These are phyloP conservation scores for Podarcis raffonei DNA, from an alignment of 2,113 vertebrate genomes.

Conservation along the genomic window DNA sequence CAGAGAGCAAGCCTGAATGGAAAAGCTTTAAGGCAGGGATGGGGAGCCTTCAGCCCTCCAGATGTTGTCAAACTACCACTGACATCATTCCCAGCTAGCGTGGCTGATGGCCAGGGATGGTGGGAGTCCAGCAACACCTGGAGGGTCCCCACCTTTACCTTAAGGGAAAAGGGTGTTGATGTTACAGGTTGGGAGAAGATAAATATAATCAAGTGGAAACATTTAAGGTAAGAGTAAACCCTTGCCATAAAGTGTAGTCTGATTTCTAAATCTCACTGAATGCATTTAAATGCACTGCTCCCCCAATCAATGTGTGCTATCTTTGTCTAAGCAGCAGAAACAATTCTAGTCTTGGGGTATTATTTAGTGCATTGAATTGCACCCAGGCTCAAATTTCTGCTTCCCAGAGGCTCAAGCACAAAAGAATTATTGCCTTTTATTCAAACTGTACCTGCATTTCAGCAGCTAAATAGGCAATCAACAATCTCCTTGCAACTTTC, in stretches of 20 bases:
- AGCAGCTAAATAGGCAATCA: constrained; percentile 18
- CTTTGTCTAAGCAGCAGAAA: neutral
- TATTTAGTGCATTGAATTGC: neutral
- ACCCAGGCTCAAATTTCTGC: neutral
- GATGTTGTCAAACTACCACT: too few species aligned
- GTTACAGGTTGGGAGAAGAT: neutral
- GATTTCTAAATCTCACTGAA: neutral
- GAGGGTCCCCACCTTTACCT: too few species aligned
- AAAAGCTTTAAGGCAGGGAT: neutral
- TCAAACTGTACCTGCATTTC: constrained; percentile 12
- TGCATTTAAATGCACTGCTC: neutral
- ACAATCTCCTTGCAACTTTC: neutral
- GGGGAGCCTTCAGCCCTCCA: too few species aligned
- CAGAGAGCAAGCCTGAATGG: neutral
- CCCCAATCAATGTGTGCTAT: neutral
- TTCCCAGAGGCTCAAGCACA: neutral
- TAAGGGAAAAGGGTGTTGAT: neutral
- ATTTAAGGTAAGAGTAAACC: neutral
- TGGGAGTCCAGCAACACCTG: too few species aligned
- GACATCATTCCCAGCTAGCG: too few species aligned
- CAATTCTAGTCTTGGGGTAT: neutral
- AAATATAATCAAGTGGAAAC: neutral
- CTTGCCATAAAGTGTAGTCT: neutral
- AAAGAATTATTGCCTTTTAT: neutral
- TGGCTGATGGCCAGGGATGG: too few species aligned